Conservation (phyloP, 2,797 vertebrate genomes). For the Tragopan temminckii region DNA sequence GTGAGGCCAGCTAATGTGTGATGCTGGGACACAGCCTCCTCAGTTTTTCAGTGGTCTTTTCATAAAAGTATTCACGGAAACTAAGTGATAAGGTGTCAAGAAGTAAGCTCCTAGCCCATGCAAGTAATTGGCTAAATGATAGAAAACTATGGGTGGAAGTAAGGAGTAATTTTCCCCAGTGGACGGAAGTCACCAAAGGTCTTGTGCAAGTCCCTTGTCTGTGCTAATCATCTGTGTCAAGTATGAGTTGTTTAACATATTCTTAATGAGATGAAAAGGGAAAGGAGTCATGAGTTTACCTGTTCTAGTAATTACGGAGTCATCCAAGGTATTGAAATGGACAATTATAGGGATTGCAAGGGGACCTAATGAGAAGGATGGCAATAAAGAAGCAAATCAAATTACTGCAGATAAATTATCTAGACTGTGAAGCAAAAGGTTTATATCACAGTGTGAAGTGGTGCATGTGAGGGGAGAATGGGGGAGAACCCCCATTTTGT, state of each 20-base stretch:
- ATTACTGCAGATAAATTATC: background rate
- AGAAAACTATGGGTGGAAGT: background rate
- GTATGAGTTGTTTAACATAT: background rate
- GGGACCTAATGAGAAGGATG: background rate
- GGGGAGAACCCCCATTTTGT: fast-evolving
- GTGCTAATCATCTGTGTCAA: background rate
- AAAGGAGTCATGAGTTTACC: background rate
- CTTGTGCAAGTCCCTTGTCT: background rate
- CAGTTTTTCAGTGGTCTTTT: background rate
- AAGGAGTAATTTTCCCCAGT: background rate
- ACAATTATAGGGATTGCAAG: background rate
- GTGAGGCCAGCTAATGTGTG: background rate
- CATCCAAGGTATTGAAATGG: background rate
- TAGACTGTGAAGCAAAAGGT: background rate
- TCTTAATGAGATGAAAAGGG: background rate
- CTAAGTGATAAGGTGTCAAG: background rate
- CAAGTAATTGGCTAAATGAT: background rate
- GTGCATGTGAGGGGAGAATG: fast-evolving
- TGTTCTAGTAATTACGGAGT: background rate
- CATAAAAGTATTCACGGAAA: background rate
- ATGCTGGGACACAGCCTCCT: background rate
- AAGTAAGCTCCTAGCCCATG: background rate
- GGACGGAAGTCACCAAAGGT: background rate
- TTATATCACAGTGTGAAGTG: background rate
- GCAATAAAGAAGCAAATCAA: background rate